Percentiles rank a stretch among this genome's conserved stretches.
phyloP scores from a whole-genome alignment of 92 coral and sea anemone species.

The Porites evermanni region DNA sequence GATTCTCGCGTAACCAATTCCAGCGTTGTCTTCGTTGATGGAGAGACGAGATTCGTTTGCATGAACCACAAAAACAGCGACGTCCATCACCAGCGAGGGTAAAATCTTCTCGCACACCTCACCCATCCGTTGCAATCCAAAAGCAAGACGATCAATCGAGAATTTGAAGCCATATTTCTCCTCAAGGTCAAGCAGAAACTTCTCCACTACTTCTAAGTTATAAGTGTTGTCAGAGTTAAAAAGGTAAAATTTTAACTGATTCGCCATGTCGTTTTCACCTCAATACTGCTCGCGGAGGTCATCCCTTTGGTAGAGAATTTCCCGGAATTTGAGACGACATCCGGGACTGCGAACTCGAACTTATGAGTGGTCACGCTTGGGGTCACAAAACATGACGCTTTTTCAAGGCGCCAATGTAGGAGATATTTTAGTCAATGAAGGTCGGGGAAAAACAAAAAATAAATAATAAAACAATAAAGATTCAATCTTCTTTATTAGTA shows the following conservation, averaged over 20 bases:
- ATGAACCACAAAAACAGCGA: constrained; percentile 70
- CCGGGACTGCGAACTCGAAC: too few relatives aligned
- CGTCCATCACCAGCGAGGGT: constrained; percentile 19
- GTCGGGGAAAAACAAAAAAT: too few relatives aligned
- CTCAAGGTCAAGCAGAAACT: constrained; percentile 46
- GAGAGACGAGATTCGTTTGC: constrained; percentile 67
- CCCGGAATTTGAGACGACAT: neutral
- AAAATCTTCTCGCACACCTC: constrained; percentile 20
- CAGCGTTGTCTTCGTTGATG: constrained; percentile 50
- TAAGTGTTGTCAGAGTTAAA: constrained; percentile 77
- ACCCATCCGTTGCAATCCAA: constrained; percentile 61
- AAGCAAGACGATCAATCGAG: constrained; percentile 23
- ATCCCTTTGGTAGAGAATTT: neutral
- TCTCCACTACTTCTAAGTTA: constrained; percentile 48
- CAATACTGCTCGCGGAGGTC: neutral
- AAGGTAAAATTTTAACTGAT: constrained; percentile 44
- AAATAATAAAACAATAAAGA: too few relatives aligned
- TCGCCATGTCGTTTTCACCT: neutral
- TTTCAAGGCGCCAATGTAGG: too few relatives aligned
- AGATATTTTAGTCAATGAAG: too few relatives aligned
- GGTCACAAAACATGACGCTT: too few relatives aligned
- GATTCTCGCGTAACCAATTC: constrained; percentile 52
- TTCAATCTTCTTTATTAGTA: too few relatives aligned
- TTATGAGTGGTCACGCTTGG: too few relatives aligned
- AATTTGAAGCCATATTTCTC: constrained; percentile 10